phyloP scores from a whole-genome alignment of 2,797 vertebrate species.

The Sphaeramia orbicularis region DNA sequence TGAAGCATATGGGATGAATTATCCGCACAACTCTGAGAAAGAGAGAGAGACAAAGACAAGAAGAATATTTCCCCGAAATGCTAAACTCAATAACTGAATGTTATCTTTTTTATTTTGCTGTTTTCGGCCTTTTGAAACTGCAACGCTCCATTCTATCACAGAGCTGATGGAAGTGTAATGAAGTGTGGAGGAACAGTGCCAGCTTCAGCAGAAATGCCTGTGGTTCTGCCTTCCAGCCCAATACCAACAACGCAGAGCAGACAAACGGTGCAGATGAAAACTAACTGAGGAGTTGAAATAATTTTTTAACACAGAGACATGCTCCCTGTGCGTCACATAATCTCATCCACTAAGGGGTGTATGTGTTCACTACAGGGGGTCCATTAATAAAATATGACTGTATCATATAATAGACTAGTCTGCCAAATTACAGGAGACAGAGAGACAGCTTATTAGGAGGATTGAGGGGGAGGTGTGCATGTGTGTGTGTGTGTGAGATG shows the following conservation, averaged over 20 bases:
- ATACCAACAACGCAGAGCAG: constrained; percentile 47
- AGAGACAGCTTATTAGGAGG: constrained; percentile 83
- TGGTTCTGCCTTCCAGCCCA: constrained; percentile 62
- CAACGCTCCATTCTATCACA: constrained; percentile 45
- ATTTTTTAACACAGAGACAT: constrained; percentile 72
- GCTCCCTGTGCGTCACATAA: constrained; percentile 76
- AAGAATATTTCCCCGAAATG: constrained; percentile 62
- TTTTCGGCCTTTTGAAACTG: constrained; percentile 59
- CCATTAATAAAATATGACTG: constrained; percentile 86
- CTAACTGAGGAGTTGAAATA: constrained; percentile 65
- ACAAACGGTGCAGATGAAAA: constrained; percentile 62
- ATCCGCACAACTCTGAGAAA: constrained; percentile 60
- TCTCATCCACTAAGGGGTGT: constrained; percentile 77
- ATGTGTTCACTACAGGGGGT: constrained; percentile 76
- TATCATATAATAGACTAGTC: constrained; percentile 84
- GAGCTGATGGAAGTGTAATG: constrained; percentile 69
- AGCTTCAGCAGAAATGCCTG: constrained; percentile 67
- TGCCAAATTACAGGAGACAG: constrained; percentile 84
- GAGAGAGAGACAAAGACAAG: constrained; percentile 47
- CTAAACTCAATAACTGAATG: constrained; percentile 59
- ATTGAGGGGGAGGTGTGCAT: constrained; percentile 68
- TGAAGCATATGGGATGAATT: constrained; percentile 80
- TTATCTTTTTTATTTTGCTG: constrained; percentile 57
- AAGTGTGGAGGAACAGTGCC: constrained; percentile 68
- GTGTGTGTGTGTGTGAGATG: constrained; percentile 39